These are phyloP conservation scores for Lacerta viridis DNA, from an alignment of 2,797 vertebrate genomes.

Conservation along the genomic window DNA sequence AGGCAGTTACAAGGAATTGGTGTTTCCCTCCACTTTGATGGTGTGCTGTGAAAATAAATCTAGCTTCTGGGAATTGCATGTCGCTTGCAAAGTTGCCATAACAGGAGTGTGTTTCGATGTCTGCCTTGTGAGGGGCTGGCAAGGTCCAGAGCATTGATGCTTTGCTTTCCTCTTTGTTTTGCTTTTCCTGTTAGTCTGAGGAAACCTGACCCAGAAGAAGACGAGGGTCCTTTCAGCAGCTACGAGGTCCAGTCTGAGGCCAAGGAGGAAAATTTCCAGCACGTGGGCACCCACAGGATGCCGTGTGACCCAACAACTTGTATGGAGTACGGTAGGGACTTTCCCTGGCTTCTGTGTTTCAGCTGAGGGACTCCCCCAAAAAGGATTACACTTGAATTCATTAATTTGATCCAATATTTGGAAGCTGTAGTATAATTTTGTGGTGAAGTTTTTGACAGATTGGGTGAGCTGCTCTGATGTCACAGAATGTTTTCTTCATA, in stretches of 20 bases:
- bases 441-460: neutral
- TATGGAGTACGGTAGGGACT: slow-evolving; percentile 90
- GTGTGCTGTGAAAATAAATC: neutral
- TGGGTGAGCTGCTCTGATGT: neutral
- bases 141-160: neutral
- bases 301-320: slow-evolving; percentile 87
- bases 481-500: neutral
- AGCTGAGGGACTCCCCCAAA: too few relatives aligned
- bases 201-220: slow-evolving; percentile 93
- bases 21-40: neutral
- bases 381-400: neutral
- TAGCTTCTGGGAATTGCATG: neutral
- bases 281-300: slow-evolving; percentile 79
- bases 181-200: slow-evolving; percentile 82
- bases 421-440: neutral
- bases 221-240: slow-evolving; percentile 92
- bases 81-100: neutral
- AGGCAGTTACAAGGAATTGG: neutral
- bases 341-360: neutral
- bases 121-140: neutral
- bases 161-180: neutral
- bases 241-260: slow-evolving; percentile 88
- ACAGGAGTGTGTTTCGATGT: neutral
- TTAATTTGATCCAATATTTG: neutral
- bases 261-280: slow-evolving; percentile 86